Evolutionary conservation across 2,797 vertebrate genomes (phyloP).

Genomic region (Amphiprion clarkii): DNA sequence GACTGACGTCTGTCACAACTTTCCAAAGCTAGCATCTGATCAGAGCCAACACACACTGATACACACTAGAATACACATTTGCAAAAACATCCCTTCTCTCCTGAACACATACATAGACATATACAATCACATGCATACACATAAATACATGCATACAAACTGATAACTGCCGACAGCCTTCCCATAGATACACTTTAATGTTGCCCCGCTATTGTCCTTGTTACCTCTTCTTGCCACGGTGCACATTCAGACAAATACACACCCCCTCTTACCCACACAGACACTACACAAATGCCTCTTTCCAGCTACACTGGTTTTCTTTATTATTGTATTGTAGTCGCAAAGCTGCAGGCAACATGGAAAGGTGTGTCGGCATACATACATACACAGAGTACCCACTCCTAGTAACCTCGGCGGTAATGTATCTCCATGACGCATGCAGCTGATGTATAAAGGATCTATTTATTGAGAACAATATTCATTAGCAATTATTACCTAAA

Average conservation of each 20-base stretch:
- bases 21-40: conserved; percentile 86
- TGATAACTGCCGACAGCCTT: not conserved
- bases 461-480: conserved; percentile 76
- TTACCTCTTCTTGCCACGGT: conserved; percentile 58
- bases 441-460: conserved; percentile 67
- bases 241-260: conserved; percentile 13
- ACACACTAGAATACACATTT: conserved; percentile 26
- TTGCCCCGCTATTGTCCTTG: conserved; percentile 88
- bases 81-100: conserved; percentile 7
- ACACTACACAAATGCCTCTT: conserved; percentile 29
- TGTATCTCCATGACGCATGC: conserved; percentile 66
- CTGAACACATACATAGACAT: conserved; percentile 7
- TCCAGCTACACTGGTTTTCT: conserved; percentile 32
- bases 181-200: conserved; percentile 81
- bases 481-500: conserved; percentile 77
- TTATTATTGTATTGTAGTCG: conserved; percentile 49
- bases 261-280: not conserved
- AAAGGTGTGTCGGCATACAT: conserved; percentile 29
- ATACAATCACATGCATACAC: conserved; percentile 11
- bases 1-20: conserved; percentile 95
- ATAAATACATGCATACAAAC: conserved; percentile 7
- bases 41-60: conserved; percentile 65
- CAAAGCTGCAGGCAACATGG: conserved; percentile 46
- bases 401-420: conserved; percentile 66
- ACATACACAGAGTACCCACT: conserved; percentile 19